Percentiles rank a stretch among this genome's conserved stretches.
phyloP scores from a whole-genome alignment of 2,113 vertebrate genomes.

The Zosterops borbonicus region DNA sequence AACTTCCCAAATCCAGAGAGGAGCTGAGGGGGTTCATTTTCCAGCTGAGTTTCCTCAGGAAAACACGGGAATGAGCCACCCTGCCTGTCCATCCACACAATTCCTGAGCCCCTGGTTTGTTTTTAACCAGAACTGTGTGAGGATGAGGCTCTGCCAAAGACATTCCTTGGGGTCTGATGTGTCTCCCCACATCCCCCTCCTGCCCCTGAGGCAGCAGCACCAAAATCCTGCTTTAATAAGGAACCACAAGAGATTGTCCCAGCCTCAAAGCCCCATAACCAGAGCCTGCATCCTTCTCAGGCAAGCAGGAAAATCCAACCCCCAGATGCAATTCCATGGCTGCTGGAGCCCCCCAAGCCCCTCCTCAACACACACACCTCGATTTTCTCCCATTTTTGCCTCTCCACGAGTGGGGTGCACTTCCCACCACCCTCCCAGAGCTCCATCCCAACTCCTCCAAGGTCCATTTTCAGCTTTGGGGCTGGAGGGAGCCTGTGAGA shows the following conservation, averaged over 20 bases:
- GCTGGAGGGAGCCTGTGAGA: constrained; percentile 21
- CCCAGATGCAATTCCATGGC: fast-evolving
- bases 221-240: fast-evolving
- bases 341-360: not conserved
- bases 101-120: not conserved
- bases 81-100: not conserved
- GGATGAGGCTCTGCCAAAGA: not conserved
- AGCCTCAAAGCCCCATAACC: not conserved
- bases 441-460: not conserved
- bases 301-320: not conserved
- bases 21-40: not conserved
- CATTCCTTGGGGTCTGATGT: fast-evolving
- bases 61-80: fast-evolving
- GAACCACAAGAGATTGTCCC: not conserved
- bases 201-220: not conserved
- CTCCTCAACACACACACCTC: not conserved
- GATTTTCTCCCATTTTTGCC: not conserved
- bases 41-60: not conserved
- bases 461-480: not conserved
- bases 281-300: not conserved
- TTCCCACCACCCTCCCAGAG: not conserved
- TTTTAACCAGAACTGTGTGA: fast-evolving
- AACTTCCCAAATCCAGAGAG: not conserved
- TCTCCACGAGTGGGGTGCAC: not conserved
- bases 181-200: not conserved